phyloP scores from a whole-genome alignment of 2,797 vertebrate species.

The Helicolenus hilgendorfi region DNA sequence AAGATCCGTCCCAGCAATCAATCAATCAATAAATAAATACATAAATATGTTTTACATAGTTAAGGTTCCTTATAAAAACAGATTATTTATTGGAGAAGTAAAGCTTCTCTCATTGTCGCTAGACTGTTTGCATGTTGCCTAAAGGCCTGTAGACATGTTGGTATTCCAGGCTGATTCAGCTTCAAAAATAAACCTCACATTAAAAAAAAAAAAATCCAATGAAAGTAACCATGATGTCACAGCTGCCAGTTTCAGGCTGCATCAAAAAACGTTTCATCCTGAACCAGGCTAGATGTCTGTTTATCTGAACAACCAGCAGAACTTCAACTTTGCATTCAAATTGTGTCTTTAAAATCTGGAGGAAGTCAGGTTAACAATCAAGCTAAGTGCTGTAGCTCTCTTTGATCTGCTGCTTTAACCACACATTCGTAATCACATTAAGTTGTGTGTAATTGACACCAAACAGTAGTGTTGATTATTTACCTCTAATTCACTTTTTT shows the following conservation, averaged over 20 bases:
- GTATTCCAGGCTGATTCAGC: conserved; percentile 35
- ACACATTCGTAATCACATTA: conserved; percentile 41
- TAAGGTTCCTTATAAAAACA: neutral
- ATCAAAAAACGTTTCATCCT: conserved; percentile 43
- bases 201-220: conserved; percentile 13
- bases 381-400: conserved; percentile 39
- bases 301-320: conserved; percentile 59
- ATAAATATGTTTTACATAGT: neutral
- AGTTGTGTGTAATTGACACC: conserved; percentile 20
- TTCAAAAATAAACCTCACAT: conserved; percentile 36
- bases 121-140: neutral
- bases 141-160: conserved; percentile 25
- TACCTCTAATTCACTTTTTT: neutral
- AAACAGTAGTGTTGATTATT: conserved; percentile 15
- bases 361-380: conserved; percentile 49
- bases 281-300: conserved; percentile 63
- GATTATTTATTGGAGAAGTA: conserved; percentile 6
- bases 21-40: neutral
- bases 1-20: neutral
- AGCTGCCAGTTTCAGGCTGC: conserved; percentile 42
- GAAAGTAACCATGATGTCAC: conserved; percentile 57
- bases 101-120: neutral
- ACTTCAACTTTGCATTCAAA: conserved; percentile 43
- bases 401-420: conserved; percentile 62
- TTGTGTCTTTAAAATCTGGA: conserved; percentile 42